Base-by-base conservation (phyloP, 2,888 invertebrate genomes). In the Mantis religiosa region DNA sequence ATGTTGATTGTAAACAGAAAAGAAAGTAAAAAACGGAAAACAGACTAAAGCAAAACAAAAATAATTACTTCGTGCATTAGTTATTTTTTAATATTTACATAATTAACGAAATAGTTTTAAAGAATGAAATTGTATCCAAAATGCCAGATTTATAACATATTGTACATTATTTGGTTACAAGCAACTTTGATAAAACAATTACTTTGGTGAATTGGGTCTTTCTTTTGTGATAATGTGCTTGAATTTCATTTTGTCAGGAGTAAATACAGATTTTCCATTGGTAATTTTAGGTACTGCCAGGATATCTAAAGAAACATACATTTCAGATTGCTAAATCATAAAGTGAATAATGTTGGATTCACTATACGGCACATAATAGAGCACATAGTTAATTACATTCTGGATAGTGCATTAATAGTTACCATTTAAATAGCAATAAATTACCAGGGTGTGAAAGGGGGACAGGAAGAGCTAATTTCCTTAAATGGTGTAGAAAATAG, bases 171-270 rank as follows among this genome's bases (percentile, higher is more conserved):
- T 87, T 87, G 25, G 28, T 87, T 25, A 34, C 34, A 12, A 25
- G 6, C n/a, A 82, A 34, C n/a, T 87, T 87, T 14, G 86, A 86
- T 82, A 28, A 34, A 82, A 82, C 81, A 87, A 87, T 87, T 34
- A 71, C 14, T 82, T 87, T 87, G 87, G 87, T 87, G 82, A 87
- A 87, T 87, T 87, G 87, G 87, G 82, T 87, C 82, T 82, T 28
- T 28, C 54, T 85, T 86, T 86, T 86, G 30, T 27, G 41, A 71
- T 71, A 20, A 25, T 71, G 25, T 71, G 25, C 54, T 71, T 71
- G 54, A n/a, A n/a, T 71, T 71, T 71, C 25, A 20, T 71, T 71
- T 71, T 20, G 20, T 71, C 6, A 71, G 54, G 20, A 71, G 54
- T 25, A 71, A 25, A 71, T 71, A 20, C 54, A 71, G 54, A 20